Evolutionary conservation across 2,113 vertebrate genomes (phyloP), one percentile per base, ranked within the genome.

Genomic region (Labeo rohita): DNA sequence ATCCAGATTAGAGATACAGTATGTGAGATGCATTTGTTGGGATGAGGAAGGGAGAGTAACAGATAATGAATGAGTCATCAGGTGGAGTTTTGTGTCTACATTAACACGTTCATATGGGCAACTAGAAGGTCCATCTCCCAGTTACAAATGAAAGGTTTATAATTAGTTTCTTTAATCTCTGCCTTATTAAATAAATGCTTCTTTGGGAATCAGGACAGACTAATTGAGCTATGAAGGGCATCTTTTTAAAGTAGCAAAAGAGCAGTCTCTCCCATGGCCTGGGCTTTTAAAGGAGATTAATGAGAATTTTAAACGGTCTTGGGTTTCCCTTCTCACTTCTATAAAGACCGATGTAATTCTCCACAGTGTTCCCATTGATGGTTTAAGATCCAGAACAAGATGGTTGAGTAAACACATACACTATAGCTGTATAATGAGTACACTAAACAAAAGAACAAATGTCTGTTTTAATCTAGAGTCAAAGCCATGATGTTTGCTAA

Each of bases 161-260:
- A 88, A 88, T 85, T 85, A 86, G 83, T 85, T 72, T 56, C 61
- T 81, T 81, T 87, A 76, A 87, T 89, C 84, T 65, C 77, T 56
- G 74, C 84, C 56, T 88, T 86, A 83, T 86, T 73, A 88, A 84
- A 82, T 83, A 87, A 84, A 84, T 45, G 65, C 45, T 83, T 84
- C 87, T 84, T 66, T 86, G 86, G 86, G 84, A 88, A 77, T 88
- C 84, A 66, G 72, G 63, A 78, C 87, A 61, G 85, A 82, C 47
- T 84, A 86, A 86, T 80, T 88, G 87, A 82, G 56, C 79, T 79
- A 85, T 88, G 87, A 88, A 81, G 87, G 87, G 77, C 84, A 86
- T 86, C 84, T 80, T 79, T 86, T 79, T 80, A 75, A 84, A 73
- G 80, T 76, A 54, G 56, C 45, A 56, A 72, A 86, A 84, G 76